Evolutionary conservation across 2,888 invertebrate genomes (phyloP).

Genomic region (Corythucha ciliata): DNA sequence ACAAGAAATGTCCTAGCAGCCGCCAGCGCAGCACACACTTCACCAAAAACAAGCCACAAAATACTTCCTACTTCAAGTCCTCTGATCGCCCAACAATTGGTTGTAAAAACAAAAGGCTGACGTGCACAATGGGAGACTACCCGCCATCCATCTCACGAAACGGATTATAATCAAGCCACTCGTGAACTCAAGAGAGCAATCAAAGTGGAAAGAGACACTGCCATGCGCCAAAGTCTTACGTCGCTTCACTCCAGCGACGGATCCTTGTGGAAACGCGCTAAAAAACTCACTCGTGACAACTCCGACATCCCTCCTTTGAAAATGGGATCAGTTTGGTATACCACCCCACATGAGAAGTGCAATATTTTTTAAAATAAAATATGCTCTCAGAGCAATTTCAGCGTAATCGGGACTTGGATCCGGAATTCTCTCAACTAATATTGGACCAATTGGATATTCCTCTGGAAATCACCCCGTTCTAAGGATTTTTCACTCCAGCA

Average conservation of each 20-base stretch:
- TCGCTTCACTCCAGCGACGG: background rate
- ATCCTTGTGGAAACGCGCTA: too few species aligned
- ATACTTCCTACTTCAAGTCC: background rate
- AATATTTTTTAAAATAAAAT: too few species aligned
- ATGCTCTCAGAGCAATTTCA: too few species aligned
- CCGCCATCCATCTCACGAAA: background rate
- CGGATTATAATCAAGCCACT: background rate
- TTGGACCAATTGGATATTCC: slow-evolving; percentile 4
- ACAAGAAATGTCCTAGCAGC: background rate
- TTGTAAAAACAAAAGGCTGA: background rate
- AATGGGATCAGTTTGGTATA: too few species aligned
- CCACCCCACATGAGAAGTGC: too few species aligned
- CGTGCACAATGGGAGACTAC: background rate
- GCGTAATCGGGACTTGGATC: too few species aligned
- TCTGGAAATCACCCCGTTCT: background rate
- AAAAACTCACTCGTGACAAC: too few species aligned
- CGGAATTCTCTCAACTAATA: too few species aligned
- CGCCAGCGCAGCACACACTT: background rate
- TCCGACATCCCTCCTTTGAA: too few species aligned
- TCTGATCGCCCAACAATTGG: background rate
- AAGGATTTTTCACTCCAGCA: background rate
- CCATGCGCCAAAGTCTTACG: background rate
- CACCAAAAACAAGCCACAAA: background rate
- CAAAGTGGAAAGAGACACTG: background rate
- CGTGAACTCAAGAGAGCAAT: background rate